Evolutionary conservation across 2,113 vertebrate genomes (phyloP).

Genomic region (Colossoma macropomum): DNA sequence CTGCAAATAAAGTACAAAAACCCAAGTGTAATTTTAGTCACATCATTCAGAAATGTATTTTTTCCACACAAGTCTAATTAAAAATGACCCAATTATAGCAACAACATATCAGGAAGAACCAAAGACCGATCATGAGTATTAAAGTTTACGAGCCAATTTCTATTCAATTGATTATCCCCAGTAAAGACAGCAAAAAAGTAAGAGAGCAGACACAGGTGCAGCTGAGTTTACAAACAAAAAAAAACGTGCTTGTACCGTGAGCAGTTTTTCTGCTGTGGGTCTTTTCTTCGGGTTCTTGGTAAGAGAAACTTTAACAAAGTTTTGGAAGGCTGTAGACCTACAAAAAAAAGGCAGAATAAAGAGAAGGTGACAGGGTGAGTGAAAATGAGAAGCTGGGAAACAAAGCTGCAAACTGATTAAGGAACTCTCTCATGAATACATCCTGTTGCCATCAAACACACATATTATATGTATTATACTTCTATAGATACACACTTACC

Average conservation of each 20-base stretch:
- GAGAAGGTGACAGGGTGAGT: background rate
- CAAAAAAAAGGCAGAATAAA: slow-evolving; percentile 20
- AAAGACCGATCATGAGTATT: too few relatives aligned
- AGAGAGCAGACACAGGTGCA: too few relatives aligned
- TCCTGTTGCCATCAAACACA: background rate
- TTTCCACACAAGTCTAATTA: background rate
- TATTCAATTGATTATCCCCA: too few relatives aligned
- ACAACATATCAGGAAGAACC: background rate
- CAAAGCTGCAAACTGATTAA: background rate
- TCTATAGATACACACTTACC: slow-evolving; percentile 76
- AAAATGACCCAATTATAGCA: background rate
- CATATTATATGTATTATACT: background rate
- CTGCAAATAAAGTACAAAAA: too few relatives aligned
- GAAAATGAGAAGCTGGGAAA: background rate
- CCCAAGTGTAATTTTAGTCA: too few relatives aligned
- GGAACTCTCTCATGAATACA: too few relatives aligned
- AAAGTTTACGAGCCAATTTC: too few relatives aligned
- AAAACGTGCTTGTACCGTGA: slow-evolving; percentile 81
- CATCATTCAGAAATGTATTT: too few relatives aligned
- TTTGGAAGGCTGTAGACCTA: slow-evolving; percentile 93
- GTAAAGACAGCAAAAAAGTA: too few relatives aligned
- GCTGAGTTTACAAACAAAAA: background rate
- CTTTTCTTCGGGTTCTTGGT: slow-evolving; percentile 98
- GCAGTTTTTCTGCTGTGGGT: slow-evolving; percentile 94
- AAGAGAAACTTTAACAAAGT: slow-evolving; percentile 95